phyloP scores from a whole-genome alignment of 1,140 invertebrate genomes.

The Leptopilina boulardi region DNA sequence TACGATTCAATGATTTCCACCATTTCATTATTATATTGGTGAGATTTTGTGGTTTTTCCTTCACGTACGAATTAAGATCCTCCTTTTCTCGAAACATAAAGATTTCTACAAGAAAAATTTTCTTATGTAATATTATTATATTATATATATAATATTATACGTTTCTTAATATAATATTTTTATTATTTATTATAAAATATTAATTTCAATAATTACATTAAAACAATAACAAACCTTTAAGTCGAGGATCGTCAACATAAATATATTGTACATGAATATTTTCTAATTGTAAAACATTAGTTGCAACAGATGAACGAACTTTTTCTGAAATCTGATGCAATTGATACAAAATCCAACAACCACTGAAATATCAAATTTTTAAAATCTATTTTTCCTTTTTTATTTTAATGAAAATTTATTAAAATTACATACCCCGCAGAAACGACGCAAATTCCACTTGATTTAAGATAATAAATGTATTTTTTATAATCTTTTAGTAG shows the following conservation, averaged over 20 bases:
- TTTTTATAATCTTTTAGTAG: slow-evolving; percentile 45
- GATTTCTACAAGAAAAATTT: slow-evolving; percentile 59
- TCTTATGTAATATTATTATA: too few relatives aligned
- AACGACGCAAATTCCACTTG: slow-evolving; percentile 62
- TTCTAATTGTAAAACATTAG: slow-evolving; percentile 67
- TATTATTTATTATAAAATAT: too few relatives aligned
- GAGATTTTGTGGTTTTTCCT: slow-evolving; percentile 56
- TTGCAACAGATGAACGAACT: slow-evolving; percentile 62
- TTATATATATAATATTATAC: background rate
- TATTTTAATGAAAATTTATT: slow-evolving; percentile 28
- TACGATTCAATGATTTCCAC: slow-evolving; percentile 67
- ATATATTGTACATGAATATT: slow-evolving; percentile 70
- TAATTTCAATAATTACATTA: slow-evolving; percentile 2
- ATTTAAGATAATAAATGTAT: slow-evolving; percentile 64
- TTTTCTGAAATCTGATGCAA: slow-evolving; percentile 63
- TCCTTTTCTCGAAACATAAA: slow-evolving; percentile 59
- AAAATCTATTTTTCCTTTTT: slow-evolving; percentile 19
- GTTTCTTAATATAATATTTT: too few relatives aligned
- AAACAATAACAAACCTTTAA: slow-evolving; percentile 62
- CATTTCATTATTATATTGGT: slow-evolving; percentile 60
- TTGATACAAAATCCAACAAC: slow-evolving; percentile 70
- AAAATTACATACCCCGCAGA: slow-evolving; percentile 62
- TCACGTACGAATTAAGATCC: slow-evolving; percentile 57
- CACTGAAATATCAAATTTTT: slow-evolving; percentile 52
- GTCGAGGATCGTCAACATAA: slow-evolving; percentile 72